A percentile compares a stretch with the other conserved stretches of the same genome.
Evolutionary conservation across 2,797 vertebrate species (phyloP).

Genomic region (Lates japonicus): DNA sequence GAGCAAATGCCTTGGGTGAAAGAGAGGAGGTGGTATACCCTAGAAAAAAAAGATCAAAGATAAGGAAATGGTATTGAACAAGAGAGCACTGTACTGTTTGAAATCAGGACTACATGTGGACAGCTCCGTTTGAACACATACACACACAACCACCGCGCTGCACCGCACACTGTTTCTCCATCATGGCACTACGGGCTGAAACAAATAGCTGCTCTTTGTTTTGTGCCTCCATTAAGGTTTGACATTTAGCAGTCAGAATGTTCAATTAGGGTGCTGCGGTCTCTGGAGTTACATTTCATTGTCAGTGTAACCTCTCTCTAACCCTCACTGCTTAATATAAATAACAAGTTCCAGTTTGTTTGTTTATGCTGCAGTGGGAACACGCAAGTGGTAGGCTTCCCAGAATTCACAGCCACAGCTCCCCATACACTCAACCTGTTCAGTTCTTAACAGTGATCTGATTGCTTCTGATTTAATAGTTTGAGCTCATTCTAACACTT

Average conservation of each 20-base stretch:
- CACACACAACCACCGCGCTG: neutral
- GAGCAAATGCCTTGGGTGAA: neutral
- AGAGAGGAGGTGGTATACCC: neutral
- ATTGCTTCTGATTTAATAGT: neutral
- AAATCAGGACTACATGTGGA: conserved; percentile 16
- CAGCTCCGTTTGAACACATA: neutral
- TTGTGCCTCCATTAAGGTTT: neutral
- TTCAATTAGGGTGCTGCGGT: neutral
- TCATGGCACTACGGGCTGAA: neutral
- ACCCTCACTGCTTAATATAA: neutral
- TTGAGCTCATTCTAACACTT: too few relatives aligned
- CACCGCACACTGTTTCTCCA: neutral
- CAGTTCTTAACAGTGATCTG: neutral
- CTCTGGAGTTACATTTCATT: neutral
- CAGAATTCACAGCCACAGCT: neutral
- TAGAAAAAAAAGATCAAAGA: neutral
- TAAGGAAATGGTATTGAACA: neutral
- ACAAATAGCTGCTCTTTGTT: neutral
- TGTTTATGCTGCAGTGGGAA: neutral
- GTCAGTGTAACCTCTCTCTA: conserved; percentile 1
- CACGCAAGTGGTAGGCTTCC: too few relatives aligned
- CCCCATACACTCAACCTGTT: neutral
- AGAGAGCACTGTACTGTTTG: neutral
- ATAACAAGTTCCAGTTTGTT: neutral
- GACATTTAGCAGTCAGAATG: neutral